Evolutionary conservation across 2,797 vertebrate species (phyloP).

Genomic region (Rhincodon typus): DNA sequence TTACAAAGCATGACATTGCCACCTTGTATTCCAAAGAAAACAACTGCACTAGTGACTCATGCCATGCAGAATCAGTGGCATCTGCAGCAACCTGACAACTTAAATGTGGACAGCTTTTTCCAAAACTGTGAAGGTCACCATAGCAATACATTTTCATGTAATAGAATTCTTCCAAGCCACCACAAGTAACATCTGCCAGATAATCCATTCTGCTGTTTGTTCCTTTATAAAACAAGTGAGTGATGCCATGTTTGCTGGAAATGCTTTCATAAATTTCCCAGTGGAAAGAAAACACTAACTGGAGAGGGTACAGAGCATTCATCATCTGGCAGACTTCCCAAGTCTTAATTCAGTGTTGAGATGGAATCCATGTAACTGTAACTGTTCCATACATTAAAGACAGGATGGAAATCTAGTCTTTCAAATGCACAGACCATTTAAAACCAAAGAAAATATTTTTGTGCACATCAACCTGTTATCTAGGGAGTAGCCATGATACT

Average conservation of each 20-base stretch:
- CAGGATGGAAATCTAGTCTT: neutral
- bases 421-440: neutral
- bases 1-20: neutral
- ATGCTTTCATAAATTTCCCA: slow-evolving; percentile 10
- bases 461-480: neutral
- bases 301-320: neutral
- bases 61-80: neutral
- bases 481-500: slow-evolving; percentile 5
- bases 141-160: neutral
- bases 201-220: neutral
- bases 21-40: neutral
- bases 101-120: neutral
- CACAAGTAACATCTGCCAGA: neutral
- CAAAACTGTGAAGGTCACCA: neutral
- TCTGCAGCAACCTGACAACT: slow-evolving; percentile 4
- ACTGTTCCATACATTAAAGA: neutral
- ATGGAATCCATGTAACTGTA: neutral
- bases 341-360: neutral
- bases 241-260: neutral
- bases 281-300: neutral
- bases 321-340: neutral
- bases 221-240: neutral
- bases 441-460: neutral
- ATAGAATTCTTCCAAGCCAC: neutral
- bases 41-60: neutral